Base-by-base conservation (phyloP, 2,797 vertebrate species). In the Apodemus agrarius region DNA sequence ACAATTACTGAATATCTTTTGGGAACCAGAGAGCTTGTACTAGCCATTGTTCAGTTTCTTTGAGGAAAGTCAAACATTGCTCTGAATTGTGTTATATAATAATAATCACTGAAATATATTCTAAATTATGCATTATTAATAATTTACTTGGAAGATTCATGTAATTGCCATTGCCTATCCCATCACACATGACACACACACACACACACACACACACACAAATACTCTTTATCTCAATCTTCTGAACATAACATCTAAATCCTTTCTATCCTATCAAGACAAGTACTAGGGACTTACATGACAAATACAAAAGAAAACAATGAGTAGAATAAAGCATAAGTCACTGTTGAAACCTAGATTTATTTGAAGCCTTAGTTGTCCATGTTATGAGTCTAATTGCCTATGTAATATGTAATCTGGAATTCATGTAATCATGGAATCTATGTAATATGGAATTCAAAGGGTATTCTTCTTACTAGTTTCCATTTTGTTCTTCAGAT, bases 181-280 rank as follows among this genome's bases (percentile, higher is more conserved):
- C 37, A 3, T 65, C 8, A 89, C 29, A 57, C 69, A n/a, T 0
- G 14, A 49, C n/a, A 59, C 6, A 13, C 2, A 54, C 16, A 54
- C 78, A 80, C 75, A 78, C 26, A 34, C 17, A 79, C 46, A 49
- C 34, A 3, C 19, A 79, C 78, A 80, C 31, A 40, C 21, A 11
- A 22, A 75, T 43, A 40, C 1, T 57, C 49, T 86, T 1, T 9
- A 52, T 14, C 6, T 82, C 4, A 10, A 37, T 96, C 59, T 31
- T 78, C 12, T 95, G 17, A 76, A 93, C 76, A n/a, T 17, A 76
- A 65, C 16, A 95, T 46, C 11, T 82, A 74, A 69, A 84, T 91
- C 4, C 3, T 16, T 49, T 90, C 9, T 93, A n/a, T 22, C 1
- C 88, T 92, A 14, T 34, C 10, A 34, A 37, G 6, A 54, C 0